Evolutionary conservation across 2,113 vertebrate genomes (phyloP), one percentile per base, ranked within the genome.

Genomic region (Xerus inauris): DNA sequence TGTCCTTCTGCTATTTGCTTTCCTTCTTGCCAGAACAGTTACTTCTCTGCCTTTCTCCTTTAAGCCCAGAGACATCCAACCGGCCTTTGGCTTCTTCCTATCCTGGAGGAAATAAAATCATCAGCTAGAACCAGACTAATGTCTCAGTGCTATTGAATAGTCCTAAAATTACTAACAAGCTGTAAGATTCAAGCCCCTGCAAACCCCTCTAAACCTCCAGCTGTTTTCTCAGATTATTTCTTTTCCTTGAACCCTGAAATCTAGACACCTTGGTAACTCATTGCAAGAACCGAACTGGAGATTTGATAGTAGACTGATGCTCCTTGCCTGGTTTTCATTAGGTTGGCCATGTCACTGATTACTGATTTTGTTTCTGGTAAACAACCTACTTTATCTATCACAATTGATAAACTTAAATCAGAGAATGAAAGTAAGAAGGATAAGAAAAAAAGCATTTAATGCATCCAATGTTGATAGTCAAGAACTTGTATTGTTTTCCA

Each of bases 61-160:
- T 94, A 86, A 54, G 9, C 54, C 77, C 24, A 80, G 35, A 42
- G 79, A 6, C 40, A 54, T 8, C 5, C 22, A 87, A 80, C 38
- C 8, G 10, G 54, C 16, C 8, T 38, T 54, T 88, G 14, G 1
- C 45, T 94, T 86, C 84, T 87, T 84, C 64, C 30, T 82, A 14
- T 57, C 47, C 59, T 73, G 51, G 10, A 89, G 40, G 6, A 96
- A 87, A 93, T 62, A n/a, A 87, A 87, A 76, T 69, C 73, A 91
- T 59, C 26, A 49, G 13, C 65, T 1, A 22, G 24, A 94, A n/a
- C 9, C 4, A 89, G 38, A 92, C 75, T 45, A 51, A 91, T 40
- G 45, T 8, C 16, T 85, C 16, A 62, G 11, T 69, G 64, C 20
- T 91, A 49, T 24, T 26, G 2, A 90, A 40, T 45, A 81, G 26